Conservation (phyloP, 2,797 vertebrate genomes). For the Phalanger gymnotis region DNA sequence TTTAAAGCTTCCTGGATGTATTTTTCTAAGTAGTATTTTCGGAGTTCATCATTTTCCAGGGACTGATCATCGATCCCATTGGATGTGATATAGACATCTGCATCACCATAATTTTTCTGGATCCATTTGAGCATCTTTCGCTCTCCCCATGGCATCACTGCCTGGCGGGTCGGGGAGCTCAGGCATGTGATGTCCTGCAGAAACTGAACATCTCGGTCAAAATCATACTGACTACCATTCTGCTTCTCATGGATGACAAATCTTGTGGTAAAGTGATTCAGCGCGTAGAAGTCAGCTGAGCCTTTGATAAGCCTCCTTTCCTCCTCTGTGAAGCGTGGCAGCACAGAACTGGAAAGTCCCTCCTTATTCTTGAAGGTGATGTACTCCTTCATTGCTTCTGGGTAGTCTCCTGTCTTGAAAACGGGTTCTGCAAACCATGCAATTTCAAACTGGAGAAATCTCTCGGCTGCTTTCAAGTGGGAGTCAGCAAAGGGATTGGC, state of each 20-base stretch:
- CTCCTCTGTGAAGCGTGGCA: conserved; percentile 87
- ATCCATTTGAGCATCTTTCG: conserved; percentile 92
- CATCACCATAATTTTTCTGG: conserved; percentile 87
- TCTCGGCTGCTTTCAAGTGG: conserved; percentile 87
- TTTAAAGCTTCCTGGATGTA: conserved; percentile 94
- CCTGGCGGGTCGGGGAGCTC: conserved; percentile 87
- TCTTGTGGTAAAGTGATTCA: conserved; percentile 97
- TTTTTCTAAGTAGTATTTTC: conserved; percentile 90
- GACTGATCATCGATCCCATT: conserved; percentile 93
- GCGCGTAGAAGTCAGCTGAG: conserved; percentile 91
- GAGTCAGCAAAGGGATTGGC: conserved; percentile 92
- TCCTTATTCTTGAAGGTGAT: conserved; percentile 81
- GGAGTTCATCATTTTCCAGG: conserved; percentile 88
- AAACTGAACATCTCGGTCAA: conserved; percentile 86
- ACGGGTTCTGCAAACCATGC: conserved; percentile 94
- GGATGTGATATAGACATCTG: conserved; percentile 91
- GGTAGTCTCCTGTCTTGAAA: conserved; percentile 89
- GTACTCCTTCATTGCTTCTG: conserved; percentile 87
- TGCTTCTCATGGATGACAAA: conserved; percentile 87
- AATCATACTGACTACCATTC: conserved; percentile 80
- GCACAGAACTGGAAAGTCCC: conserved; percentile 81
- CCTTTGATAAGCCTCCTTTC: conserved; percentile 89
- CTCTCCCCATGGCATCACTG: conserved; percentile 92
- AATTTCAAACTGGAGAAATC: conserved; percentile 93
- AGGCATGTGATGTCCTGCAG: conserved; percentile 91